Conservation (phyloP, 2,797 vertebrate species). For the Thripadectes ignobilis region DNA sequence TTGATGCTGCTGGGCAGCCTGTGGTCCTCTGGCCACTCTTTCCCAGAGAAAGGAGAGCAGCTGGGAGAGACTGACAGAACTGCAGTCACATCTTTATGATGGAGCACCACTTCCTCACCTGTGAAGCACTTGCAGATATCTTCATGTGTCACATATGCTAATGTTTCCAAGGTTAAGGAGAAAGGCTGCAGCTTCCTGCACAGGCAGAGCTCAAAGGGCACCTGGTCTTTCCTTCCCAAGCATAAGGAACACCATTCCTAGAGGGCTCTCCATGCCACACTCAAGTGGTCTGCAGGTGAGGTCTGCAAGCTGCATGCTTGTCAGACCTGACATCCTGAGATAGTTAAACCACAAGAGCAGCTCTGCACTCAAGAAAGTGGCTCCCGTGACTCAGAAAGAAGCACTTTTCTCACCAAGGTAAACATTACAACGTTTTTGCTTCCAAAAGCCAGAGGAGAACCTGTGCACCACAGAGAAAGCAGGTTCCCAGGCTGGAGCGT, state of each 20-base stretch:
- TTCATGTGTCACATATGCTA: constrained; percentile 94
- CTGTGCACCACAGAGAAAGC: background rate
- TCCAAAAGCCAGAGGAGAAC: background rate
- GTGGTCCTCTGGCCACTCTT: background rate
- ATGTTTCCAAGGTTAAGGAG: constrained; percentile 81
- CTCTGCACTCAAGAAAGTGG: background rate
- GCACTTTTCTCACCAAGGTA: background rate
- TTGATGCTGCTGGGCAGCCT: background rate
- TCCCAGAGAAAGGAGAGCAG: background rate
- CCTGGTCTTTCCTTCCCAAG: background rate
- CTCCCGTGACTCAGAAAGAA: background rate
- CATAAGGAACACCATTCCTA: background rate
- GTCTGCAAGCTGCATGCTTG: background rate
- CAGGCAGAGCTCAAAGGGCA: background rate
- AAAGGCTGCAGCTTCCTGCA: constrained; percentile 7
- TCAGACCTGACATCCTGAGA: background rate
- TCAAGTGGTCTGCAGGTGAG: background rate
- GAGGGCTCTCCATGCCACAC: background rate
- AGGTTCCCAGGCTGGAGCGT: background rate
- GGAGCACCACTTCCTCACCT: constrained; percentile 78
- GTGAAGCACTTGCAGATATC: constrained; percentile 97
- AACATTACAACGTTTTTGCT: background rate
- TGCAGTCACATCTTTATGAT: background rate
- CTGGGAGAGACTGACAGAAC: background rate
- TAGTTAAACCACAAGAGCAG: background rate